These are phyloP conservation scores for Bombyx mori DNA, from an alignment of 1,140 invertebrate genomes.

Conservation along the genomic window DNA sequence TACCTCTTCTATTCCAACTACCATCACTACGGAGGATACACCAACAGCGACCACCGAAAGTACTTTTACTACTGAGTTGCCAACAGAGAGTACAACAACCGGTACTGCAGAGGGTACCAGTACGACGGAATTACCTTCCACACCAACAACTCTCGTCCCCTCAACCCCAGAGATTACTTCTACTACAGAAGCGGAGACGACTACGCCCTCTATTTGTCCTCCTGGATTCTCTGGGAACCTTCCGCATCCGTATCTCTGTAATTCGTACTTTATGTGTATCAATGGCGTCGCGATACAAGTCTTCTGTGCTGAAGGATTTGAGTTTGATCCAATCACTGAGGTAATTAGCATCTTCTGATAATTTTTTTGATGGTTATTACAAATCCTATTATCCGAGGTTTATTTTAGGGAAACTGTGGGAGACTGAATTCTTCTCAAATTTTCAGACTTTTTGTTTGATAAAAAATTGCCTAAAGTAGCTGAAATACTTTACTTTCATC, in stretches of 20 bases:
- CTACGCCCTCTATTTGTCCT: constrained; percentile 1
- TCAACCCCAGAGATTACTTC: not conserved
- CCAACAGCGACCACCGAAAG: not conserved
- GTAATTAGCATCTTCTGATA: not conserved
- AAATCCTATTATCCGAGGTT: too few species aligned
- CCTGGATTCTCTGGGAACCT: constrained; percentile 9
- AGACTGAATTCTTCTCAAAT: too few species aligned
- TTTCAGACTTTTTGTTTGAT: too few species aligned
- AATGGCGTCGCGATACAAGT: constrained; percentile 4
- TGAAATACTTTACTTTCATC: too few species aligned
- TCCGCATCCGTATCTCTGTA: constrained; percentile 6
- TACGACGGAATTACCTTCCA: not conserved
- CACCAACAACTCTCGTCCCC: constrained; percentile 1
- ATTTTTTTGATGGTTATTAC: not conserved
- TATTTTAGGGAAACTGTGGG: too few species aligned
- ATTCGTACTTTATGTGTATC: constrained; percentile 10
- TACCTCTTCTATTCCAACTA: not conserved
- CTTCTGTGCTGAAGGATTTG: constrained; percentile 8
- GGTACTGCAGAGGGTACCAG: not conserved
- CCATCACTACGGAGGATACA: not conserved
- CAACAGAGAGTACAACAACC: not conserved
- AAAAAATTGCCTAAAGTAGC: too few species aligned
- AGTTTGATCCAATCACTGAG: not conserved
- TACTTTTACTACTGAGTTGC: not conserved
- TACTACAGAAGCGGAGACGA: not conserved